phyloP scores from a whole-genome alignment of 1,140 invertebrate species.

The Eurosta solidaginis region DNA sequence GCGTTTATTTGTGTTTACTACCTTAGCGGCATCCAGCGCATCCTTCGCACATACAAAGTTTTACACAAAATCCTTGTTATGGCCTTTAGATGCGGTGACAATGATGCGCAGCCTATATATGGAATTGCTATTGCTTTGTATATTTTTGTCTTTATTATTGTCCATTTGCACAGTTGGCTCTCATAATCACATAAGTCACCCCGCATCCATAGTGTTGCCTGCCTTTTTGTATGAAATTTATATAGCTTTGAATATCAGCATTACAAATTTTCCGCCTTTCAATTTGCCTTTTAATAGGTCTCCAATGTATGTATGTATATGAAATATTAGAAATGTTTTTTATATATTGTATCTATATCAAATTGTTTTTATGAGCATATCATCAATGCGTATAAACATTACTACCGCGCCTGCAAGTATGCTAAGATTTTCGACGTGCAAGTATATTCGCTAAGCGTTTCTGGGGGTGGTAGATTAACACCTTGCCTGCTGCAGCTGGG shows the following conservation, averaged over 20 bases:
- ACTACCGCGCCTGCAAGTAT: neutral
- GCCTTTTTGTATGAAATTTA: neutral
- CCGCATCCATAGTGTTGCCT: conserved; percentile 38
- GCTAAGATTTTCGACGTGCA: neutral
- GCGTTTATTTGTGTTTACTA: conserved; percentile 59
- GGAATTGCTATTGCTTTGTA: neutral
- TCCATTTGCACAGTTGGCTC: conserved; percentile 40
- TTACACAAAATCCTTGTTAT: neutral
- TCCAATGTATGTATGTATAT: conserved; percentile 21
- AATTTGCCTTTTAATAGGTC: conserved; percentile 17
- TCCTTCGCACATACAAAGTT: neutral
- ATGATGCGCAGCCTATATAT: neutral
- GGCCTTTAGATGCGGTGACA: neutral
- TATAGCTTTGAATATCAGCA: neutral
- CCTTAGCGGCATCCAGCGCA: neutral
- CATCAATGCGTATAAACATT: conserved; percentile 3
- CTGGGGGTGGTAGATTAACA: neutral
- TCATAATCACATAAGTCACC: conserved; percentile 59
- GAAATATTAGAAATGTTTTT: neutral
- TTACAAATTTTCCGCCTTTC: neutral
- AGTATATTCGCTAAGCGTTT: neutral
- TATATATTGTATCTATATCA: neutral
- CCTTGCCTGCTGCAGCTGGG: neutral
- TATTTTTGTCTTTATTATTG: neutral
- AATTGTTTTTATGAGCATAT: neutral